These are phyloP conservation scores for Macrobrachium nipponense DNA, from an alignment of 1,140 invertebrate genomes.

Conservation along the genomic window DNA sequence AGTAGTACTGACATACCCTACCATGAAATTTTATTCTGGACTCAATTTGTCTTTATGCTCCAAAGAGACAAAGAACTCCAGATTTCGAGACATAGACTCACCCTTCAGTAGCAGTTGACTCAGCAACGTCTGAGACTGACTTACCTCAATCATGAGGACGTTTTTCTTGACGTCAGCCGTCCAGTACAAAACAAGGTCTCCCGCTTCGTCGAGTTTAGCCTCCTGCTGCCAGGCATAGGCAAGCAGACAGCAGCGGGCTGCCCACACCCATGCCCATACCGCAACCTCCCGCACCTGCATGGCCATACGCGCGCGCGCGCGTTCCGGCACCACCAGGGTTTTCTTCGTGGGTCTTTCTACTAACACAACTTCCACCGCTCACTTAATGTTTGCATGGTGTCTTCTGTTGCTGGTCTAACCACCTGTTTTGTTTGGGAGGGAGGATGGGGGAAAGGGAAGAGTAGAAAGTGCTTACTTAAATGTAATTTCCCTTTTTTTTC, in stretches of 20 bases:
- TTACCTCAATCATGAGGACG: conserved; percentile 47
- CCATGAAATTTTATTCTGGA: too few relatives aligned
- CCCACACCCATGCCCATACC: conserved; percentile 16
- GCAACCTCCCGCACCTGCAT: conserved; percentile 32
- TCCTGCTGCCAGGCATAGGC: conserved; percentile 44
- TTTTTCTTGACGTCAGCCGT: conserved; percentile 49
- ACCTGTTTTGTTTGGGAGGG: background rate
- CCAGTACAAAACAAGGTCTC: conserved; percentile 41
- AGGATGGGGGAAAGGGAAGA: too few relatives aligned
- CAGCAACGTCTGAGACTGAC: background rate
- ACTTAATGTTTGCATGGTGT: too few relatives aligned
- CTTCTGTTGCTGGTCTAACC: background rate
- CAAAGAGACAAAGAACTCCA: too few relatives aligned
- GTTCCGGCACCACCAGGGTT: too few relatives aligned
- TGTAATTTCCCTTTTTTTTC: background rate
- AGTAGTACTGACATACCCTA: too few relatives aligned
- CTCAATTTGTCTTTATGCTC: too few relatives aligned
- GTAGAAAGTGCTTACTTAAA: background rate
- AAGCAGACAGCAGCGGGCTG: conserved; percentile 14
- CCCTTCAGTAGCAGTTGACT: background rate
- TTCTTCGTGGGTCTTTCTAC: too few relatives aligned
- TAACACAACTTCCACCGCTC: too few relatives aligned
- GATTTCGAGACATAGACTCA: too few relatives aligned
- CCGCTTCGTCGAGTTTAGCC: conserved; percentile 29
- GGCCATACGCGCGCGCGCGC: too few relatives aligned